phyloP scores from a whole-genome alignment of 1,140 invertebrate species.

The Coenobita brevimanus region DNA sequence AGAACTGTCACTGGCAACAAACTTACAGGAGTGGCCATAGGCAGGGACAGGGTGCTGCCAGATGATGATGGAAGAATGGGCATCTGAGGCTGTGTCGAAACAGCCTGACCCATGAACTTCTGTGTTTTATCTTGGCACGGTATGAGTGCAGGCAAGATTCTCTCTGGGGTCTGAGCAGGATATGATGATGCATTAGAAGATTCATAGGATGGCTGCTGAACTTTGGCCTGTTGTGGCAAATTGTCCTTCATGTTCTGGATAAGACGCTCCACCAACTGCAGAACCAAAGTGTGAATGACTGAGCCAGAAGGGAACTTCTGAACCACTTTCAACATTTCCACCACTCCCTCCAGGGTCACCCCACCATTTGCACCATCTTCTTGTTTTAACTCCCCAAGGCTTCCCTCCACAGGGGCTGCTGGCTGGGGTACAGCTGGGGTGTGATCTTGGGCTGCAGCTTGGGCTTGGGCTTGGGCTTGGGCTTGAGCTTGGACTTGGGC shows the following conservation, averaged over 20 bases:
- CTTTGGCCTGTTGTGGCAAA: no score
- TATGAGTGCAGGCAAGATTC: no score
- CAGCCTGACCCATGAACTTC: not conserved
- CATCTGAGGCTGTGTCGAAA: not conserved
- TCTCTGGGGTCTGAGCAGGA: no score
- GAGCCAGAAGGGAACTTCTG: constrained; percentile 29
- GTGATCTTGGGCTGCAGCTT: no score
- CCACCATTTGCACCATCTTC: constrained; percentile 12
- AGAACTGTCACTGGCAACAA: constrained; percentile 44
- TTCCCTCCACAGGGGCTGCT: no score
- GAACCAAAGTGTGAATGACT: constrained; percentile 30
- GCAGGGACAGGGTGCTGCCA: no score
- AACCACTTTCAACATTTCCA: constrained; percentile 47
- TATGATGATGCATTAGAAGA: no score
- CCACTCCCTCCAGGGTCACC: constrained; percentile 41
- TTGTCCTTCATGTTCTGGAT: constrained; percentile 54
- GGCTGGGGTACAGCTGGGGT: no score
- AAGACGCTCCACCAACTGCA: constrained; percentile 43
- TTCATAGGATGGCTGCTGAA: no score
- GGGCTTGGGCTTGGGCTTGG: no score
- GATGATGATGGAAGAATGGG: no score
- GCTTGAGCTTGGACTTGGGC: no score
- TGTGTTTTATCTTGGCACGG: not conserved
- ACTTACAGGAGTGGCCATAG: constrained; percentile 35
- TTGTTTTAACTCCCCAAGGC: constrained; percentile 7